phyloP scores from a whole-genome alignment of 2,888 invertebrate genomes.

The Lumbricus terrestris region DNA sequence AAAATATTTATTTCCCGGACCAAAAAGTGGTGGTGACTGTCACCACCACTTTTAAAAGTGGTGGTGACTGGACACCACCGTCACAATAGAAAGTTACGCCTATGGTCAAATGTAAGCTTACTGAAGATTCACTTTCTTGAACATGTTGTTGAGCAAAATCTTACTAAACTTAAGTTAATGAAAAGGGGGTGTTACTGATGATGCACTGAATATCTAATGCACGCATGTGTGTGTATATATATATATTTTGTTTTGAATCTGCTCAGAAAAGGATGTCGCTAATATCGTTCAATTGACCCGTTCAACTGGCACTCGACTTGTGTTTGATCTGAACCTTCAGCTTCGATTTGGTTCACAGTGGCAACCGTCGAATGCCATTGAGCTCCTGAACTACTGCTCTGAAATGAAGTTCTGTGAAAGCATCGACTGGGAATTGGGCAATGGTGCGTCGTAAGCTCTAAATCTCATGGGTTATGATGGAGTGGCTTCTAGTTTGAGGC shows the following conservation, averaged over 20 bases:
- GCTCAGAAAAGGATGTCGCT: conserved; percentile 6
- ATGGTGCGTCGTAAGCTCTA: conserved; percentile 44
- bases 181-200: too few relatives aligned
- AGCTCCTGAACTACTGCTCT: conserved; percentile 68
- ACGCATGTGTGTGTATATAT: too few relatives aligned
- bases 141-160: too few relatives aligned
- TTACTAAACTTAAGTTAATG: neutral
- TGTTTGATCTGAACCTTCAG: conserved; percentile 73
- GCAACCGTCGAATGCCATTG: conserved; percentile 70
- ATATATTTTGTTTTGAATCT: neutral
- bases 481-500: neutral
- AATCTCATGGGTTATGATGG: neutral
- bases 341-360: conserved; percentile 66
- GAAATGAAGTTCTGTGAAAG: conserved; percentile 58
- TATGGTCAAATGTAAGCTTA: too few relatives aligned
- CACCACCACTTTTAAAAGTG: too few relatives aligned
- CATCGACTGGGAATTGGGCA: conserved; percentile 53
- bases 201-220: neutral
- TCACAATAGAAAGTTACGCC: too few relatives aligned
- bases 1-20: too few relatives aligned
- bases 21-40: too few relatives aligned
- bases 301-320: conserved; percentile 64
- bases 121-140: too few relatives aligned
- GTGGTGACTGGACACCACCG: too few relatives aligned
- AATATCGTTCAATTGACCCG: conserved; percentile 28